These are phyloP conservation scores for Hyla sarda DNA, from an alignment of 2,113 vertebrate genomes.

Conservation along the genomic window DNA sequence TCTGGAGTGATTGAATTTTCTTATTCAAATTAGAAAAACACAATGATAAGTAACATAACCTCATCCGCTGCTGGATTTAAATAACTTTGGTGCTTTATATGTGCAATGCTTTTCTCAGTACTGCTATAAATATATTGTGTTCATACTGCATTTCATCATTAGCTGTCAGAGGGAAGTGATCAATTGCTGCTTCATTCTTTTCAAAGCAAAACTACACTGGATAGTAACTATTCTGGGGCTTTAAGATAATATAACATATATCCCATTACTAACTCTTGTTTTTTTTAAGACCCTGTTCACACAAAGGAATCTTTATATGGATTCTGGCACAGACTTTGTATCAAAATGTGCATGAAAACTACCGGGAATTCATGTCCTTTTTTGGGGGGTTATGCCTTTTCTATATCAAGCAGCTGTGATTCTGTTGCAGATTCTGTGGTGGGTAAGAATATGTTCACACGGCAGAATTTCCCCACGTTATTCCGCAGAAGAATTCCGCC, in stretches of 20 bases:
- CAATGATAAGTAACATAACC: neutral
- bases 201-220: neutral
- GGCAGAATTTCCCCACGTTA: too few species aligned
- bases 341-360: too few species aligned
- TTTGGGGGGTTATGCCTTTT: too few species aligned
- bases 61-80: neutral
- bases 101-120: slow-evolving; percentile 1
- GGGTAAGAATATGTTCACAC: too few species aligned
- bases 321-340: too few species aligned
- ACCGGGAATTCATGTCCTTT: too few species aligned
- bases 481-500: too few species aligned
- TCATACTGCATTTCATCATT: slow-evolving; percentile 9
- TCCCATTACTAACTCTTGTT: neutral
- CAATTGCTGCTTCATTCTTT: neutral
- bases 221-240: neutral
- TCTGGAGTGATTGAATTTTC: neutral
- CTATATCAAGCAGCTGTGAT: too few species aligned
- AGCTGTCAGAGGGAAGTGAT: neutral
- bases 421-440: too few species aligned
- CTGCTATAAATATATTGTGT: slow-evolving; percentile 25
- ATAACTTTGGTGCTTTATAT: neutral
- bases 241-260: neutral
- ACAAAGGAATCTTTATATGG: too few species aligned
- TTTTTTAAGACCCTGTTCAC: neutral
- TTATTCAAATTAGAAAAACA: neutral